These are phyloP conservation scores for Macroglossus sobrinus DNA, from an alignment of 2,113 vertebrate species.

Conservation along the genomic window DNA sequence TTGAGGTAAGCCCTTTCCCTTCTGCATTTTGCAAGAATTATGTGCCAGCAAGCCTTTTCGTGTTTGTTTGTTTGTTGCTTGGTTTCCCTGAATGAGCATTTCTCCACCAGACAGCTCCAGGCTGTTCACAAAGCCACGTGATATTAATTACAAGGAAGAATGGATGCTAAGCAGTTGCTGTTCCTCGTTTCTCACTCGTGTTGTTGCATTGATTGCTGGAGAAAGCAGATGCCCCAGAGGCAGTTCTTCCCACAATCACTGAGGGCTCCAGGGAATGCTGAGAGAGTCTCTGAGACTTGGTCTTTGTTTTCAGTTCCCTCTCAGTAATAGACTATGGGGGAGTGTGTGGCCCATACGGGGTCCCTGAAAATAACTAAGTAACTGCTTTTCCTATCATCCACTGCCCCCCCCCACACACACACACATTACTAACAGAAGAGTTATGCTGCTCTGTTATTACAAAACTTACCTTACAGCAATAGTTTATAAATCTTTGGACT, in stretches of 20 bases:
- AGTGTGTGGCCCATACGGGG: not conserved
- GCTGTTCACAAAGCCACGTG: not conserved
- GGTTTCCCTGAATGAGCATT: constrained; percentile 51
- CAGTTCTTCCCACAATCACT: not conserved
- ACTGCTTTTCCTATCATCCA: not conserved
- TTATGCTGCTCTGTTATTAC: constrained; percentile 27
- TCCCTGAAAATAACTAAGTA: not conserved
- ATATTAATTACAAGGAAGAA: constrained; percentile 69
- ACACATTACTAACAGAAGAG: constrained; percentile 40
- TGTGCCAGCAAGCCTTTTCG: not conserved
- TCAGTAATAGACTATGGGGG: not conserved
- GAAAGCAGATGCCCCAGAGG: constrained; percentile 47
- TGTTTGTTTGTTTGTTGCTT: constrained; percentile 55
- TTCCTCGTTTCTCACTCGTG: constrained; percentile 22
- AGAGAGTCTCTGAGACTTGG: not conserved
- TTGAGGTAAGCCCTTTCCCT: not conserved
- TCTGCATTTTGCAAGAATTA: constrained; percentile 36
- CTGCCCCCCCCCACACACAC: not conserved
- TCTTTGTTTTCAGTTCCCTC: not conserved
- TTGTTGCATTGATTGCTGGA: constrained; percentile 52
- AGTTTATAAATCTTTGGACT: constrained; percentile 11
- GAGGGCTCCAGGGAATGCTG: not conserved
- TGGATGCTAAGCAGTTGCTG: constrained; percentile 61
- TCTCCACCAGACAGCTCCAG: constrained; percentile 6
- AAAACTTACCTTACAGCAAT: constrained; percentile 23